Evolutionary conservation across 1,140 invertebrate species (phyloP), one percentile per base, ranked within the genome.

Genomic region (Drosophila subobscura): DNA sequence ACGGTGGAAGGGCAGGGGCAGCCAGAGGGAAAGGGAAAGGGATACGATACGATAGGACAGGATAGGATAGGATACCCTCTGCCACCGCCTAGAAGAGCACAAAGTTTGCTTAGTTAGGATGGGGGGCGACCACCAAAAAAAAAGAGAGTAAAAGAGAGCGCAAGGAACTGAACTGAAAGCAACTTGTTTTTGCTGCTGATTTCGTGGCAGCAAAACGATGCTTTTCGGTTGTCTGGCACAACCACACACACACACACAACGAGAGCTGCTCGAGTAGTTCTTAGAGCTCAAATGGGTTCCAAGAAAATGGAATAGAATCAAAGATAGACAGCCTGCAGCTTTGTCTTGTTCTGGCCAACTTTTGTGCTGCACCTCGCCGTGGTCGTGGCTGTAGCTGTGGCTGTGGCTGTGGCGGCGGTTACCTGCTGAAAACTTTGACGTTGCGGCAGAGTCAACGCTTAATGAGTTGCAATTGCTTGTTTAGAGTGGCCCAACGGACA

Each of bases 391-490:
- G 16, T 20, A 1, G 16, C 16, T 1, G 0, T 20, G 1, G 16
- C 16, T 20, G 16, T 20, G 16, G 16, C 16, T 20, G 16, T 20
- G 16, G 16, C 16, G 16, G 37, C 52, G 27, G 64, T 58, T 73
- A 77, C 73, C 73, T 81, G 73, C 47, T 64, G 57, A 42, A 75
- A 81, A 81, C 63, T 83, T 70, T 83, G 74, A 72, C 65, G 77
- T 76, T 80, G 58, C 40, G 57, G 72, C 71, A 50, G 57, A 84
- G 80, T 76, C 80, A 76, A 84, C 59, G 81, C 77, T 74, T 85
- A 85, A 85, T 85, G 80, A 85, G 80, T 85, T 86, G 74, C 72
- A 80, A 85, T 79, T 85, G 80, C 77, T 84, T 85, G 72, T 85
- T 85, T 84, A 70, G 72, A 75, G 80, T 68, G 57, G 22, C 23